These are phyloP conservation scores for Sisor rabdophorus DNA, from an alignment of 2,113 vertebrate genomes.

Conservation along the genomic window DNA sequence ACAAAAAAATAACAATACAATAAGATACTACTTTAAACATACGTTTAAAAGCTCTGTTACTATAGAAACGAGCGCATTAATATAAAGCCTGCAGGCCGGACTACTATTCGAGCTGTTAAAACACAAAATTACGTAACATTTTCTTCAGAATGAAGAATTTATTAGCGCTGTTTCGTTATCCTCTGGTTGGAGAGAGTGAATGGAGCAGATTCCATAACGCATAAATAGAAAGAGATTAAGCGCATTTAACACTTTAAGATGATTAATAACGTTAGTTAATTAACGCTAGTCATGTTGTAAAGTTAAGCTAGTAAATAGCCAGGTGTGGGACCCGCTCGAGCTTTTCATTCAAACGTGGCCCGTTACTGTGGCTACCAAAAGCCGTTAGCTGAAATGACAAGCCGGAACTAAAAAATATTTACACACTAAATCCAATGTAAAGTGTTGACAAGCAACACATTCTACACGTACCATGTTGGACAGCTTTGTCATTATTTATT, in stretches of 20 bases:
- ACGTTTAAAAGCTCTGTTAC: too few relatives aligned
- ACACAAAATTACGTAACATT: not conserved
- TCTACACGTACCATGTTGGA: not conserved
- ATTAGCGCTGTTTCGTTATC: not conserved
- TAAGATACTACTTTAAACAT: not conserved
- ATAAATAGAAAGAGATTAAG: not conserved
- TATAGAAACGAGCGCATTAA: not conserved
- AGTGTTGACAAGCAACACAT: not conserved
- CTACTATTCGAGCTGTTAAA: not conserved
- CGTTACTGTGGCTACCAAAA: not conserved
- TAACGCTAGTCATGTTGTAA: not conserved
- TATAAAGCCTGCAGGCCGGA: not conserved
- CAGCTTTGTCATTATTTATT: not conserved
- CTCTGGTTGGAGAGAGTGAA: not conserved
- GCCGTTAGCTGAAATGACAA: not conserved
- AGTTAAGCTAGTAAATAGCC: not conserved
- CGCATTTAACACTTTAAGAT: too few relatives aligned
- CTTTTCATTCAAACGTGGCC: constrained; percentile 30
- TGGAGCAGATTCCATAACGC: not conserved
- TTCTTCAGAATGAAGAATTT: not conserved
- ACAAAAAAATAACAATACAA: too few relatives aligned
- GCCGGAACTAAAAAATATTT: not conserved
- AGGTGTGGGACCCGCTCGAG: not conserved
- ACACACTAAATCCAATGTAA: not conserved
- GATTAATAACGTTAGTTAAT: not conserved